Evolutionary conservation across 2,113 vertebrate species (phyloP).

Genomic region (Craseonycteris thonglongyai): DNA sequence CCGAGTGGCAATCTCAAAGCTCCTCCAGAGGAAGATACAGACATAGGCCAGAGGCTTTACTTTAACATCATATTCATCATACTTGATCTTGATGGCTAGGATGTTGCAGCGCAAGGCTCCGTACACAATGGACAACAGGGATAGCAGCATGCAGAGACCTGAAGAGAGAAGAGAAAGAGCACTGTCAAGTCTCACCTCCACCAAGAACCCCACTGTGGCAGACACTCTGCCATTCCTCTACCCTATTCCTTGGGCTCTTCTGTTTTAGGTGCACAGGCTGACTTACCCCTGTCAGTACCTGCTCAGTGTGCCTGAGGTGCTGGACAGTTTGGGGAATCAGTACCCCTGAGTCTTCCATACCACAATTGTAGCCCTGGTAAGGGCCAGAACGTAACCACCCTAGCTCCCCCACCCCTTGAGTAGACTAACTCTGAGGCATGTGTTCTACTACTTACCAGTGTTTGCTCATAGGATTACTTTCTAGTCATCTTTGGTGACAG

Average conservation of each 20-base stretch:
- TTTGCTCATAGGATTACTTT: background rate
- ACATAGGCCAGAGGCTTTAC: slow-evolving; percentile 91
- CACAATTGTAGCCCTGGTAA: background rate
- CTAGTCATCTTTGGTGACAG: background rate
- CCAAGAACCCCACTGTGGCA: background rate
- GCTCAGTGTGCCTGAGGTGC: background rate
- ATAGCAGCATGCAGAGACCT: slow-evolving; percentile 94
- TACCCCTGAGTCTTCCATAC: background rate
- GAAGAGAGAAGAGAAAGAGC: slow-evolving; percentile 66
- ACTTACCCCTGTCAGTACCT: background rate
- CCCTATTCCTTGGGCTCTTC: background rate
- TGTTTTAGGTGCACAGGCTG: background rate
- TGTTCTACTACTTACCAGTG: background rate
- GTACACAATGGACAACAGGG: slow-evolving; percentile 95
- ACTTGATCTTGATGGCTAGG: slow-evolving; percentile 97
- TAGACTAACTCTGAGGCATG: background rate
- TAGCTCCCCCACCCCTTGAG: background rate
- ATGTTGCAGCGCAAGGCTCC: slow-evolving; percentile 98
- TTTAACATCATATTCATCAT: slow-evolving; percentile 92
- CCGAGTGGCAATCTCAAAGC: slow-evolving; percentile 94
- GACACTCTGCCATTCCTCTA: background rate
- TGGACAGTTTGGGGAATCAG: background rate
- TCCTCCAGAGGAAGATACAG: slow-evolving; percentile 95
- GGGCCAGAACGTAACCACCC: background rate
- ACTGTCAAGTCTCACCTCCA: slow-evolving; percentile 32